phyloP scores from a whole-genome alignment of 2,113 vertebrate genomes.

The Hydrolagus affinis region DNA sequence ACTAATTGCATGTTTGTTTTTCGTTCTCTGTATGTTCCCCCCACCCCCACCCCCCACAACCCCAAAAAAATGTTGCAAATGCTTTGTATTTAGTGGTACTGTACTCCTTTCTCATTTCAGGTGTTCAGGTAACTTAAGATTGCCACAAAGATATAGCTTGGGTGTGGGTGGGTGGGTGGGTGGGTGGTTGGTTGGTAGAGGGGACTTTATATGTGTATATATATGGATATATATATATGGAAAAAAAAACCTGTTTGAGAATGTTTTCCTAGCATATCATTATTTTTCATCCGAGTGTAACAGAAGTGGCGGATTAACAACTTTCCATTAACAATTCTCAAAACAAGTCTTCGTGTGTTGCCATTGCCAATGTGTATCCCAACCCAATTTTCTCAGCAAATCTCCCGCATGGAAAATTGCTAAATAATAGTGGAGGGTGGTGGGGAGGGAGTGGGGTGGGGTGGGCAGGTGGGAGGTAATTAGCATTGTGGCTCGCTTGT shows the following conservation, averaged over 20 bases:
- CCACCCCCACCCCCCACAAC: too few species aligned
- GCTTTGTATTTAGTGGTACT: background rate
- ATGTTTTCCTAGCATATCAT: background rate
- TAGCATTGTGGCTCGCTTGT: too few species aligned
- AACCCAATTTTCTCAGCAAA: background rate
- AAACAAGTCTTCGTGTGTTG: background rate
- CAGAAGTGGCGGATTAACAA: background rate
- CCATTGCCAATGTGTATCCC: background rate
- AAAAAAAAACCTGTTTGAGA: background rate
- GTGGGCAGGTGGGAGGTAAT: too few species aligned
- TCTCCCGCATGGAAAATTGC: background rate
- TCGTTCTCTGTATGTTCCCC: too few species aligned
- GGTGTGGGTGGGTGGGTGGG: background rate
- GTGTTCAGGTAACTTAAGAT: background rate
- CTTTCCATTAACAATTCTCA: background rate
- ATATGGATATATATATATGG: too few species aligned
- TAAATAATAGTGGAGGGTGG: background rate
- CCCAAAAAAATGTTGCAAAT: background rate
- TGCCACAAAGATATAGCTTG: too few species aligned
- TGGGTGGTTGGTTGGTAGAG: background rate
- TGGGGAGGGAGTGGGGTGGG: background rate
- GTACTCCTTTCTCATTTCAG: background rate
- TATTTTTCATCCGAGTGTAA: background rate
- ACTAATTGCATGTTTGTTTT: constrained; percentile 5
- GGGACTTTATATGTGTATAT: background rate